Evolutionary conservation across 2,113 vertebrate species (phyloP).

Genomic region (Rhabdomys dilectus): DNA sequence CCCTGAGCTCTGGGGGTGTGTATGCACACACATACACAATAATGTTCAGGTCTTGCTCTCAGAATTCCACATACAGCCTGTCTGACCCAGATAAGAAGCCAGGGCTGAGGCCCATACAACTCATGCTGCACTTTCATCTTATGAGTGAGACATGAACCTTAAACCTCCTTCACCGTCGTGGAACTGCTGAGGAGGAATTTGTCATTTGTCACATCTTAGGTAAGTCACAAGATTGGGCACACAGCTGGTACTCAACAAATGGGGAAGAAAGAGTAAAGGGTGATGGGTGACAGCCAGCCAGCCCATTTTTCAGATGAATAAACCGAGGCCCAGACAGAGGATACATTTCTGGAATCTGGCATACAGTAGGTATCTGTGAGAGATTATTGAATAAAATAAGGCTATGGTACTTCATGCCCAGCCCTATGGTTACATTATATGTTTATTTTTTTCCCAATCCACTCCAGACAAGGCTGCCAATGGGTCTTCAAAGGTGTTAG

Average conservation of each 20-base stretch:
- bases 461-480: neutral
- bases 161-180: neutral
- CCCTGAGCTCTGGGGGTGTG: neutral
- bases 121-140: neutral
- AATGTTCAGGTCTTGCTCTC: neutral
- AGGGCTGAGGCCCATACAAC: neutral
- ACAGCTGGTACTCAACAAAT: neutral
- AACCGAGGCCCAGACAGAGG: neutral
- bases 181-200: neutral
- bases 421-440: neutral
- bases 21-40: neutral
- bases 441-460: neutral
- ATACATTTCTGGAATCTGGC: slow-evolving; percentile 45
- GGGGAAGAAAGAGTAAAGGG: neutral
- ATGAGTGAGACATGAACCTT: neutral
- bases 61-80: neutral
- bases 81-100: neutral
- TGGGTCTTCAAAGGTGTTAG: neutral
- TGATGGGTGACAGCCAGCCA: neutral
- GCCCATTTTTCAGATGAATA: neutral
- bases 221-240: neutral
- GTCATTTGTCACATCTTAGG: neutral
- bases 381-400: neutral
- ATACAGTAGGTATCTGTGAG: slow-evolving; percentile 59
- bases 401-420: neutral